phyloP scores from a whole-genome alignment of 2,888 invertebrate genomes.

The Germaria angustata region DNA sequence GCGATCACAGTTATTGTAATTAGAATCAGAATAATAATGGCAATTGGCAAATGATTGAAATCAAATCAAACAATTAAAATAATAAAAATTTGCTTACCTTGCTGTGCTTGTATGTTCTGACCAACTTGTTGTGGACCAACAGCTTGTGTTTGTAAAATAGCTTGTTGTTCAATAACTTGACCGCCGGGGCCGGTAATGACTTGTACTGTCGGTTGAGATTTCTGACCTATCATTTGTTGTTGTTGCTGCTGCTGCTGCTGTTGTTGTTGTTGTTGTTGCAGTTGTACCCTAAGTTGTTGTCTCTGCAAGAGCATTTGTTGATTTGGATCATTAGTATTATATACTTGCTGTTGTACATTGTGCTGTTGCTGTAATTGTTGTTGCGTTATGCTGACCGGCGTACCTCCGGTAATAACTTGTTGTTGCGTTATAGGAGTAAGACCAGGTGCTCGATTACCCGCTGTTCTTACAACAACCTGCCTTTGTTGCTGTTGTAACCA shows the following conservation, averaged over 20 bases:
- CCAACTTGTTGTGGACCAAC: conserved; percentile 65
- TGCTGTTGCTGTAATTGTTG: conserved; percentile 71
- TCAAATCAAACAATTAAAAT: background rate
- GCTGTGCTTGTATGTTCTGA: conserved; percentile 43
- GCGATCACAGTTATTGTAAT: too few species aligned
- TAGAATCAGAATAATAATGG: too few species aligned
- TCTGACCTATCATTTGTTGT: conserved; percentile 62
- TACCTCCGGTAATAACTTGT: conserved; percentile 51
- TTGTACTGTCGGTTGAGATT: conserved; percentile 75
- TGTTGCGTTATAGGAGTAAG: conserved; percentile 77
- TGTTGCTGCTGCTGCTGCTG: conserved; percentile 58
- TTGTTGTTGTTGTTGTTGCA: conserved; percentile 69
- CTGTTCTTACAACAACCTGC: conserved; percentile 81
- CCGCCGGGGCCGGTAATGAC: conserved; percentile 74
- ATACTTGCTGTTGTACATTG: conserved; percentile 71
- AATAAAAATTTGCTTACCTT: conserved; percentile 39
- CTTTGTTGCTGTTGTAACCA: conserved; percentile 86
- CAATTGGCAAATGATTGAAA: too few species aligned
- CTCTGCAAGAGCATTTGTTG: conserved; percentile 78
- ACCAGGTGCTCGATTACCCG: conserved; percentile 75
- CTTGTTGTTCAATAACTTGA: conserved; percentile 72
- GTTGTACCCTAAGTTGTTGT: conserved; percentile 77
- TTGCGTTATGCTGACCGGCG: conserved; percentile 57
- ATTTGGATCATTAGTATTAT: conserved; percentile 77
- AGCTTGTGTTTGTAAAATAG: conserved; percentile 69